These are phyloP conservation scores for Intellagama lesueurii DNA, from an alignment of 2,797 vertebrate genomes.

Conservation along the genomic window DNA sequence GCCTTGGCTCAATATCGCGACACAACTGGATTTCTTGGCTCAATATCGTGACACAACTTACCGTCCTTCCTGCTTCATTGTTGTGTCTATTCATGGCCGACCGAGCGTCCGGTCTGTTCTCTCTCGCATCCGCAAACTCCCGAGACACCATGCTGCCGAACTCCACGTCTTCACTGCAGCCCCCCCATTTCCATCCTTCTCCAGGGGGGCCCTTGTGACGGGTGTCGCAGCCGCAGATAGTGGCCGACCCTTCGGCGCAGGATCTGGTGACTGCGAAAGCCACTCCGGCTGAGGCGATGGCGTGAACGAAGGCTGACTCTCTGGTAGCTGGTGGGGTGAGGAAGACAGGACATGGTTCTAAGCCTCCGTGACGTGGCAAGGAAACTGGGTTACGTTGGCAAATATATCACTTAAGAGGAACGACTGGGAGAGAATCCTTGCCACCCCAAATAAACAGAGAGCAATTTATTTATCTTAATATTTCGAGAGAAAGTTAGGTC, in stretches of 20 bases:
- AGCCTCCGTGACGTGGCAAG: not conserved
- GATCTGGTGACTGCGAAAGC: constrained; percentile 96
- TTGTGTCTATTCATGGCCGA: constrained; percentile 99
- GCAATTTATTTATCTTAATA: not conserved
- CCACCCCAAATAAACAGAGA: no score
- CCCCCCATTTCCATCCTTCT: constrained; percentile 98
- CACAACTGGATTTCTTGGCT: no score
- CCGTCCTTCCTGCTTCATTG: constrained; percentile 95
- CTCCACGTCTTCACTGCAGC: constrained; percentile 96
- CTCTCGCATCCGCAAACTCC: constrained; percentile 95
- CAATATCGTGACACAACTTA: constrained; percentile 61
- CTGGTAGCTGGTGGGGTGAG: constrained; percentile 85
- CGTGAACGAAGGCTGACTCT: constrained; percentile 96
- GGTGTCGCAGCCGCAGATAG: constrained; percentile 94
- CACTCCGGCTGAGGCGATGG: constrained; percentile 94
- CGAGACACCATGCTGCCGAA: constrained; percentile 97
- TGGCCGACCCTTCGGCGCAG: constrained; percentile 92
- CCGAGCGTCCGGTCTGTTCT: constrained; percentile 95
- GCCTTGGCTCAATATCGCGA: no score
- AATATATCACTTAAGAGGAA: no score
- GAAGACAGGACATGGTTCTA: not conserved
- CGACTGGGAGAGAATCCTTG: no score
- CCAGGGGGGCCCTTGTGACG: constrained; percentile 92
- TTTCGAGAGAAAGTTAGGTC: not conserved
- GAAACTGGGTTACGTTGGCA: fast-evolving